These are phyloP conservation scores for Popillia japonica DNA, from an alignment of 1,140 invertebrate species.

Conservation along the genomic window DNA sequence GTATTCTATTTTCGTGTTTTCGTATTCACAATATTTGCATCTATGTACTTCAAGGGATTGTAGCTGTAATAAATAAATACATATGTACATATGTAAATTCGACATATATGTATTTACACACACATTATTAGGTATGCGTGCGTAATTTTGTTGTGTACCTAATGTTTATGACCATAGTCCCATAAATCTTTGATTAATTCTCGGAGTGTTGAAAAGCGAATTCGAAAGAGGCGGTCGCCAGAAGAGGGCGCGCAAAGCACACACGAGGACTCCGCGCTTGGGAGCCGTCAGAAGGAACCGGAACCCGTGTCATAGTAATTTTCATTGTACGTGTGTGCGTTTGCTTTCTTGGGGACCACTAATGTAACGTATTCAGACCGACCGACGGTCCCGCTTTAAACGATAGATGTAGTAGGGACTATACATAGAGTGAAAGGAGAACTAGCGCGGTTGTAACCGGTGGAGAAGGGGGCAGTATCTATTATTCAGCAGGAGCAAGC, in stretches of 20 bases:
- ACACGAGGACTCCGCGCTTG: conserved; percentile 18
- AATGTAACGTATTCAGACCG: conserved; percentile 33
- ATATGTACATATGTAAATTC: too few species aligned
- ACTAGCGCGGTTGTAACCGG: not conserved
- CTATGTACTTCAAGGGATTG: too few species aligned
- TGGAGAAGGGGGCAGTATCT: conserved; percentile 27
- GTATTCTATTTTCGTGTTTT: too few species aligned
- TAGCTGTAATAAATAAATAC: too few species aligned
- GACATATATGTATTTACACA: not conserved
- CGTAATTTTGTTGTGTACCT: conserved; percentile 23
- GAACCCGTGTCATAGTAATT: conserved; percentile 34
- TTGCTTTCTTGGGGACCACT: conserved; percentile 32
- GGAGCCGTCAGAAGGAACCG: conserved; percentile 31
- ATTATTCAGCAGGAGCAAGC: conserved; percentile 40
- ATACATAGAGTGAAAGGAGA: conserved; percentile 25
- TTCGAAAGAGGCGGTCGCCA: conserved; percentile 29
- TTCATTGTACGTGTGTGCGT: conserved; percentile 32
- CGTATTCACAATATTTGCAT: too few species aligned
- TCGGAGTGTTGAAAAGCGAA: conserved; percentile 30
- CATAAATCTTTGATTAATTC: conserved; percentile 35
- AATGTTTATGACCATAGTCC: conserved; percentile 19
- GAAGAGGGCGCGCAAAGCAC: conserved; percentile 17
- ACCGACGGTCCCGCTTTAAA: conserved; percentile 33
- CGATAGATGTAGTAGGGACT: conserved; percentile 18
- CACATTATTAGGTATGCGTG: not conserved